Evolutionary conservation across 64 coral and sea anemone genomes (phyloP).

Genomic region (Hydrozoanthus tunicans): DNA sequence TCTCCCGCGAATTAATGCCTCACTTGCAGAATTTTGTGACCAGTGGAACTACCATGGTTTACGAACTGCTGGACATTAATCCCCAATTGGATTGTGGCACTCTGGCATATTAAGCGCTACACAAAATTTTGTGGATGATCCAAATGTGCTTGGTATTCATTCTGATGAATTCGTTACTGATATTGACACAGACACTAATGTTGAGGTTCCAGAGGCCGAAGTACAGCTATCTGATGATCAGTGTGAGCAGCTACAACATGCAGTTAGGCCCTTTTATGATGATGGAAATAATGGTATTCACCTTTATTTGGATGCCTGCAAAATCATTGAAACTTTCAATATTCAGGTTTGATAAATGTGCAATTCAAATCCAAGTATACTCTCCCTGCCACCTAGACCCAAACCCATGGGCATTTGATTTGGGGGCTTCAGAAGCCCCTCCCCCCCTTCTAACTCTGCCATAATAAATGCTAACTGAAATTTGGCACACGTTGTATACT

Average conservation of each 20-base stretch:
- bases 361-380: too few relatives aligned
- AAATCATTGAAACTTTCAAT: not conserved
- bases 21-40: not conserved
- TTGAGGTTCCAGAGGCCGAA: not conserved
- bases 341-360: not conserved
- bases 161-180: not conserved
- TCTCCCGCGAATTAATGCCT: not conserved
- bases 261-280: not conserved
- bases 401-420: too few relatives aligned
- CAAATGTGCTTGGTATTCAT: not conserved
- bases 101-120: not conserved
- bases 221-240: conserved; percentile 5
- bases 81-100: not conserved
- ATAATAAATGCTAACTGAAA: too few relatives aligned
- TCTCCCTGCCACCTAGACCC: too few relatives aligned
- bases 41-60: not conserved
- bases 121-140: not conserved
- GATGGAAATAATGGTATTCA: not conserved
- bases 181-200: not conserved
- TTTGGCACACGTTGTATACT: too few relatives aligned
- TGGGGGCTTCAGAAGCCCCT: too few relatives aligned
- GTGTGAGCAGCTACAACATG: conserved; percentile 4
- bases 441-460: too few relatives aligned
- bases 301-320: not conserved
- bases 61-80: not conserved